Conservation (phyloP, 2,113 vertebrate species). For the Leucoraja erinaceus region DNA sequence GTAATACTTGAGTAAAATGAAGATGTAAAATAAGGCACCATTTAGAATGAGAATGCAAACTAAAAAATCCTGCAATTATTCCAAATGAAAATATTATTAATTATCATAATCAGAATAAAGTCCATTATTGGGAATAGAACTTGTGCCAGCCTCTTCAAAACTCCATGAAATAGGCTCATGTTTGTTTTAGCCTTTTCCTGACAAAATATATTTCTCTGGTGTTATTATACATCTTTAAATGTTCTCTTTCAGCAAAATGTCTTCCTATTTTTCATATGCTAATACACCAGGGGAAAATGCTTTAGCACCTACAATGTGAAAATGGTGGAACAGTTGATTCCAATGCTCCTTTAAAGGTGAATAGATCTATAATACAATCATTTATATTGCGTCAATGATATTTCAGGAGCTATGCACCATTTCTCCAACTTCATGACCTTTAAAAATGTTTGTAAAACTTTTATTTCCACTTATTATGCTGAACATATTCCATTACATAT, state of each 20-base stretch:
- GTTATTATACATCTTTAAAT: not conserved
- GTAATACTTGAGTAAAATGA: not conserved
- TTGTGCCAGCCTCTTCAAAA: not conserved
- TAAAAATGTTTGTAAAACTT: slow-evolving; percentile 99
- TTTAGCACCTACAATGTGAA: slow-evolving; percentile 76
- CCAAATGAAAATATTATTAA: not conserved
- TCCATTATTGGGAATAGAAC: not conserved
- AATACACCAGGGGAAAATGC: slow-evolving; percentile 58
- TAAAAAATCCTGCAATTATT: not conserved
- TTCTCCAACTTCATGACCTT: slow-evolving; percentile 99
- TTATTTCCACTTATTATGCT: slow-evolving; percentile 99
- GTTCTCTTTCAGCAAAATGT: not conserved
- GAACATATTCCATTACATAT: slow-evolving; percentile 99
- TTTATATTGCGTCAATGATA: slow-evolving; percentile 99
- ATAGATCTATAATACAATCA: slow-evolving; percentile 99
- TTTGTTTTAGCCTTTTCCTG: not conserved
- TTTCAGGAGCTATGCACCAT: slow-evolving; percentile 96
- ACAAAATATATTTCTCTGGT: not conserved
- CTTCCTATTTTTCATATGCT: slow-evolving; percentile 41
- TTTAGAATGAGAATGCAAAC: not conserved
- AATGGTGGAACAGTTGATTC: slow-evolving; percentile 96
- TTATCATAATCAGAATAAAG: not conserved
- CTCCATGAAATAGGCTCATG: not conserved
- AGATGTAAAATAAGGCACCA: not conserved
- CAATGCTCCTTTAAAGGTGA: slow-evolving; percentile 93